Evolutionary conservation across 1,140 invertebrate genomes (phyloP), one percentile per base, ranked within the genome.

Genomic region (Sycophila sp.): DNA sequence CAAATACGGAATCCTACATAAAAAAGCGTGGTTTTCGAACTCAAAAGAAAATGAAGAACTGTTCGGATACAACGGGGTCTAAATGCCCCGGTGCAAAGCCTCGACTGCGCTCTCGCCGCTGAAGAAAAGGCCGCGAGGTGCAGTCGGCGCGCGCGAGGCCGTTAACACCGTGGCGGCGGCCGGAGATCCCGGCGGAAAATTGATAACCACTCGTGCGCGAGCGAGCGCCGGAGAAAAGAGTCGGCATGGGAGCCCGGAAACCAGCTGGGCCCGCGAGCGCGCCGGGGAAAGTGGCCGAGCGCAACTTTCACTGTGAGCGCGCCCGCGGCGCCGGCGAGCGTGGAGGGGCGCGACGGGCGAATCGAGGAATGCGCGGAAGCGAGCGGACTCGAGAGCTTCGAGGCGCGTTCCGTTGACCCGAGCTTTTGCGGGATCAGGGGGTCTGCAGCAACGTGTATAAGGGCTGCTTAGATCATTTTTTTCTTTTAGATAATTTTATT

Each of bases 281-380:
- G 74, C 74, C 77, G 78, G 84, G 81, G 84, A 85, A 85, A 85
- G 84, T 85, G 77, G 82, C 78, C 30, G 63, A 28, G 75, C 77
- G 77, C 81, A 85, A 82, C 84, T 85, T 85, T 85, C 83, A 85
- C 83, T 83, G 73, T 76, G n/a, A n/a, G n/a, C n/a, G n/a, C 74
- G 76, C 10, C 19, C 8, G 17, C n/a, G 42, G 10, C 42, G 42
- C 42, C 42, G 42, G 74, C 75, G 75, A 67, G 75, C 13, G 11
- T 40, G n/a, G 38, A 40, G 42, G 19, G 38, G 3, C 11, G 4
- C 4, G 11, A 4, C 38, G 38, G 11, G 38, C 8, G 38, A 15
- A n/a, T 40, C n/a, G n/a, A 40, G 11, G 42, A 22, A 22, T 47
- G 2, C 24, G 6, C 24, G 8, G 19, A 11, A 10, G 19, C 5